Conservation (phyloP, 2,888 invertebrate genomes). For the Electrophaes corylata region DNA sequence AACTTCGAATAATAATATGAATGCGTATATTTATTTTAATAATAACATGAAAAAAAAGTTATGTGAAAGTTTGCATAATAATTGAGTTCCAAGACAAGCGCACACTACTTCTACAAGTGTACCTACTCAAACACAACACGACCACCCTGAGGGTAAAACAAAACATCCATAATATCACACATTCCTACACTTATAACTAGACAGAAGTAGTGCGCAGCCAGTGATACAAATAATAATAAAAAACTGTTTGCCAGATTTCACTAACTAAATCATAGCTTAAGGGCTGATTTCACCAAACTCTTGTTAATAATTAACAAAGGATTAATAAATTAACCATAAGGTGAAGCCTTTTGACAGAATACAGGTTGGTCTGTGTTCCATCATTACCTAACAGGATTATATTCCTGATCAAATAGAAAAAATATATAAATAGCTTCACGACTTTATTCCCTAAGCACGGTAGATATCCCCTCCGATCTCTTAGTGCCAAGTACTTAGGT, state of each 20-base stretch:
- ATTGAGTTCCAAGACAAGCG: constrained; percentile 60
- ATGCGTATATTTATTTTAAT: constrained; percentile 80
- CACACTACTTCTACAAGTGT: constrained; percentile 63
- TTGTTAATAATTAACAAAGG: too few relatives aligned
- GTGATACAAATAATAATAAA: constrained; percentile 36
- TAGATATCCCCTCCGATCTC: too few relatives aligned
- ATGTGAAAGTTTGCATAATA: constrained; percentile 79
- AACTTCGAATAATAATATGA: constrained; percentile 59
- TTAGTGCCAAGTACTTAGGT: too few relatives aligned
- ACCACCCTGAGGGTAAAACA: constrained; percentile 62
- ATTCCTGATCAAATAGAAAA: too few relatives aligned
- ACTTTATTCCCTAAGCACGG: too few relatives aligned
- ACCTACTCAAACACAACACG: constrained; percentile 64
- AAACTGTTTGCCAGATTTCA: constrained; percentile 19
- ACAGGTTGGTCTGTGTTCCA: too few relatives aligned
- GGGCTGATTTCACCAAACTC: too few relatives aligned
- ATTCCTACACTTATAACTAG: constrained; percentile 55
- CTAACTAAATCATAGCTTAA: constrained; percentile 11
- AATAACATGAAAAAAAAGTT: constrained; percentile 77
- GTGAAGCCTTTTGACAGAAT: too few relatives aligned
- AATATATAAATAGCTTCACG: too few relatives aligned
- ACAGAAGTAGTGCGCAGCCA: constrained; percentile 57
- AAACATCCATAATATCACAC: constrained; percentile 60
- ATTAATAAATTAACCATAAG: too few relatives aligned
- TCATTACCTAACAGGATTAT: too few relatives aligned